These are phyloP conservation scores for Sclerodermus sp. DNA, from an alignment of 2,888 invertebrate genomes.

Conservation along the genomic window DNA sequence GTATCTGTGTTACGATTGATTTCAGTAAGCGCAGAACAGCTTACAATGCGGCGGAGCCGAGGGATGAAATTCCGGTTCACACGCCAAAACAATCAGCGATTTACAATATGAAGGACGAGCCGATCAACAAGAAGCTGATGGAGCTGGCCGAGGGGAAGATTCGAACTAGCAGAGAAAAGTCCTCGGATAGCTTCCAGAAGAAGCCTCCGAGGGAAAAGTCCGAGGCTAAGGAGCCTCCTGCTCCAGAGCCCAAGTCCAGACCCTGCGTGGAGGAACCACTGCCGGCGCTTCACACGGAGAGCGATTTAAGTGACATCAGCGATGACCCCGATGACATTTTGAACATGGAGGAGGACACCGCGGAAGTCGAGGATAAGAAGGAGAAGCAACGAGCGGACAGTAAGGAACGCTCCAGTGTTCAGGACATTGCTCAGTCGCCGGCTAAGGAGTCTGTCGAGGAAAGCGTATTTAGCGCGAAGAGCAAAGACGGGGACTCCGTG, in stretches of 20 bases:
- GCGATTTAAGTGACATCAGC: conserved; percentile 83
- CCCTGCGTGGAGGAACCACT: conserved; percentile 55
- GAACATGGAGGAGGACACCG: conserved; percentile 69
- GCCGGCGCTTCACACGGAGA: conserved; percentile 65
- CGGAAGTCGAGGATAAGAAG: conserved; percentile 10
- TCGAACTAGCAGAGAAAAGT: conserved; percentile 49
- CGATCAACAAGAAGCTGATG: conserved; percentile 54
- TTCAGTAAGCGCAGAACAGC: conserved; percentile 44
- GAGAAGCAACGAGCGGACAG: neutral
- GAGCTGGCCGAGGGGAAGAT: conserved; percentile 53
- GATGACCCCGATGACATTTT: conserved; percentile 88
- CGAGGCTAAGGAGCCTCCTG: conserved; percentile 40
- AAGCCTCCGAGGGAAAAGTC: conserved; percentile 47
- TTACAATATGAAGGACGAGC: conserved; percentile 56
- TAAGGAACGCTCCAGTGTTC: conserved; percentile 38
- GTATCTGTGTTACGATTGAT: too few relatives aligned
- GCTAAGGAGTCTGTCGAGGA: conserved; percentile 45
- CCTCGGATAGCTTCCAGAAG: conserved; percentile 48
- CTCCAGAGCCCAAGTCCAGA: conserved; percentile 39
- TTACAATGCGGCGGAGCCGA: conserved; percentile 44
- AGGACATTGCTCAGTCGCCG: conserved; percentile 41
- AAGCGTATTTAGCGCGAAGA: conserved; percentile 41
- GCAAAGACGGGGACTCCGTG: conserved; percentile 36
- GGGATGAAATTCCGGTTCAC: conserved; percentile 45
- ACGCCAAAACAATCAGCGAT: conserved; percentile 47